Conservation (phyloP, 1,140 invertebrate species). For the Drosophila ogumai region DNA sequence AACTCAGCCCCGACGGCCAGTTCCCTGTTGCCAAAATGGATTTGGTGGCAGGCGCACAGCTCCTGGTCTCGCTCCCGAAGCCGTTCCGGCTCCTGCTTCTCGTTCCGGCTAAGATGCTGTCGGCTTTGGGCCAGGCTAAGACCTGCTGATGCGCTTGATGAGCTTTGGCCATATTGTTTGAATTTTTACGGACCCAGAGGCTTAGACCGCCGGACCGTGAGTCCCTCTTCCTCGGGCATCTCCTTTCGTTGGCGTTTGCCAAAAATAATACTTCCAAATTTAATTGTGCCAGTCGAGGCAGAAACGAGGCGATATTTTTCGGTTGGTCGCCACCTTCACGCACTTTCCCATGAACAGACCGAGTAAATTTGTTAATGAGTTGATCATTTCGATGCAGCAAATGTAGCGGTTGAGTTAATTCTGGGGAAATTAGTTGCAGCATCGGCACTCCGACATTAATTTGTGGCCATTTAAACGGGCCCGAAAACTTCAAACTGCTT, state of each 20-base stretch:
- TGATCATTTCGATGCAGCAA: conserved; percentile 27
- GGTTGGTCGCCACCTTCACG: neutral
- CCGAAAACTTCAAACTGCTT: conserved; percentile 64
- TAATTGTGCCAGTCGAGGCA: conserved; percentile 27
- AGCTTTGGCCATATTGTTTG: conserved; percentile 73
- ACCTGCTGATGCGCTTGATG: conserved; percentile 75
- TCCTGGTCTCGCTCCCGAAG: neutral
- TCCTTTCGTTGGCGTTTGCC: conserved; percentile 13
- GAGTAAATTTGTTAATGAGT: conserved; percentile 29
- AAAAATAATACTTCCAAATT: conserved; percentile 53
- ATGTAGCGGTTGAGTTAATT: conserved; percentile 26
- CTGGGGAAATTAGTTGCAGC: conserved; percentile 52
- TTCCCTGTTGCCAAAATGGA: conserved; percentile 38
- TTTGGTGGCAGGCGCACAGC: conserved; percentile 52
- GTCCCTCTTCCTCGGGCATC: neutral
- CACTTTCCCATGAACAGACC: neutral
- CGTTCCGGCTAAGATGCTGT: conserved; percentile 33
- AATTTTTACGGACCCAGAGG: conserved; percentile 55
- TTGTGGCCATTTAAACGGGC: conserved; percentile 59
- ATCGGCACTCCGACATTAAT: conserved; percentile 41
- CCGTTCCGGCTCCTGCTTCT: conserved; percentile 23
- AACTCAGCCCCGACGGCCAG: neutral
- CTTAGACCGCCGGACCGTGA: conserved; percentile 29
- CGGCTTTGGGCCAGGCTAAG: conserved; percentile 62
- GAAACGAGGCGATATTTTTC: neutral